Evolutionary conservation across 2,797 vertebrate genomes (phyloP).

Genomic region (Varecia variegata): DNA sequence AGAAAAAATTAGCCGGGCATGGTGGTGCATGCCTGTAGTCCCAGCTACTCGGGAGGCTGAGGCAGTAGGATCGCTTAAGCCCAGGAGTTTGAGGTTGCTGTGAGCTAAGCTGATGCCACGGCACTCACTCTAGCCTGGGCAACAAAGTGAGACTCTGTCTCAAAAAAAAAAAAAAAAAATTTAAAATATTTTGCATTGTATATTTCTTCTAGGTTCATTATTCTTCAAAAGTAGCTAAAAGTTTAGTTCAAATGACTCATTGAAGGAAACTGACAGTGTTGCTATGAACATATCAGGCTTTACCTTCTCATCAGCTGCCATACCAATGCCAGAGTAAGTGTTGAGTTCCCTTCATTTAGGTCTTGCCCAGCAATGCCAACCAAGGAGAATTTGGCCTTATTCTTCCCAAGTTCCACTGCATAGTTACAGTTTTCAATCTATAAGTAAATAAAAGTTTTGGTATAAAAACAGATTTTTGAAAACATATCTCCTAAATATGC

Average conservation of each 20-base stretch:
- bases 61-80: too few relatives aligned
- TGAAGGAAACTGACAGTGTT: not conserved
- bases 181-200: conserved; percentile 14
- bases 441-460: conserved; percentile 50
- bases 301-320: conserved; percentile 99
- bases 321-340: conserved; percentile 93
- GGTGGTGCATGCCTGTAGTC: too few relatives aligned
- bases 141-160: too few relatives aligned
- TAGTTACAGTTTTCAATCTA: conserved; percentile 99
- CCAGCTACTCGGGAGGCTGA: too few relatives aligned
- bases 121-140: too few relatives aligned
- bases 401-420: conserved; percentile 93
- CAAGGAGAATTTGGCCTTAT: conserved; percentile 93
- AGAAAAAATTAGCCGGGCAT: too few relatives aligned
- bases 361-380: conserved; percentile 96
- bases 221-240: conserved; percentile 6
- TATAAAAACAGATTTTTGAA: not conserved
- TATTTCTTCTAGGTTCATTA: conserved; percentile 1
- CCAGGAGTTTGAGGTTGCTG: too few relatives aligned
- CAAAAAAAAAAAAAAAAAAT: too few relatives aligned
- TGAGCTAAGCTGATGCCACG: too few relatives aligned
- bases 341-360: conserved; percentile 91
- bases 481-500: not conserved
- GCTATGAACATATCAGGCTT: not conserved
- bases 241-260: not conserved